These are phyloP conservation scores for Pygoscelis adeliae DNA, from an alignment of 2,113 vertebrate species.

Conservation along the genomic window DNA sequence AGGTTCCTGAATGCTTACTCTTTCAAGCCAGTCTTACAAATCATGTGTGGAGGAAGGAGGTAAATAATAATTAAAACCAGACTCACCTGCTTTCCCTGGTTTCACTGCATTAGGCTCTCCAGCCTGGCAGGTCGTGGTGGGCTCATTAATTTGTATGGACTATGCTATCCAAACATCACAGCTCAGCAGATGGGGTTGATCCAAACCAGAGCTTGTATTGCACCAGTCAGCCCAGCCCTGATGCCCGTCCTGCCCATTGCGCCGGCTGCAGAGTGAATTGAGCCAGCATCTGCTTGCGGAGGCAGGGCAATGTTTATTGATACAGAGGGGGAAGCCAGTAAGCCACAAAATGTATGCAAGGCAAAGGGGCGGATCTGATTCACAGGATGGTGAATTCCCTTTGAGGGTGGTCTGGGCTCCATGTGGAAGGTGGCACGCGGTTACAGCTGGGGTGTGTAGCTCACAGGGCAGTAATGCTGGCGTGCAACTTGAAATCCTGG, in stretches of 20 bases:
- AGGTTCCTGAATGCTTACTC: neutral
- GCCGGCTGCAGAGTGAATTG: fast-evolving
- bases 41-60: neutral
- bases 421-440: neutral
- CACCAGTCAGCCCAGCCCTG: neutral
- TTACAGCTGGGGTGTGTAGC: neutral
- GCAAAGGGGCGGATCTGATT: neutral
- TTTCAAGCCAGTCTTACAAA: neutral
- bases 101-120: neutral
- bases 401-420: neutral
- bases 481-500: neutral
- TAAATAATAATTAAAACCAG: neutral
- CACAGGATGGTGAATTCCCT: neutral
- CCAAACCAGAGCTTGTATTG: neutral
- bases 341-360: neutral
- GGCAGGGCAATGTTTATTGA: neutral
- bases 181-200: neutral
- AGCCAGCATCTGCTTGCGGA: neutral
- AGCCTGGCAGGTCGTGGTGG: neutral
- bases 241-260: neutral
- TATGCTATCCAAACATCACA: neutral
- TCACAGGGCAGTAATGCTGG: fast-evolving
- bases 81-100: neutral
- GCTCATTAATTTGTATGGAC: neutral
- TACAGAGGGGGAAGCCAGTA: neutral